Percentiles rank a stretch among this genome's conserved stretches.
Evolutionary conservation across 1,140 invertebrate species (phyloP).

Genomic region (Maniola jurtina): DNA sequence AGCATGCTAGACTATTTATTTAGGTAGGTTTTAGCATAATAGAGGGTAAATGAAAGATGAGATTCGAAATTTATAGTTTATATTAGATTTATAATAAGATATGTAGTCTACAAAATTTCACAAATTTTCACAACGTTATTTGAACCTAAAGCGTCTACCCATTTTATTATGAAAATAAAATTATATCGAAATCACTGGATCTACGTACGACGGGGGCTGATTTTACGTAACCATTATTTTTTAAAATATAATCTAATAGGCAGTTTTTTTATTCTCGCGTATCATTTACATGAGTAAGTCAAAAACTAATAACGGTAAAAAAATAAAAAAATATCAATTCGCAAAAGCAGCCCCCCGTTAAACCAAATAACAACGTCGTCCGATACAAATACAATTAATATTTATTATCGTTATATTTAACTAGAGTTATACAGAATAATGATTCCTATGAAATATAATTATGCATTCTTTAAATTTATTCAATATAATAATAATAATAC

Average conservation of each 20-base stretch:
- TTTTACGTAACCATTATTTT: conserved; percentile 76
- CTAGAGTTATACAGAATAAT: conserved; percentile 81
- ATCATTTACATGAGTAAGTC: conserved; percentile 72
- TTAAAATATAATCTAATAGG: conserved; percentile 79
- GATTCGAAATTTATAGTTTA: conserved; percentile 77
- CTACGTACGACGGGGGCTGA: conserved; percentile 68
- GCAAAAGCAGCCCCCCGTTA: conserved; percentile 70
- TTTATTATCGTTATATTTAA: conserved; percentile 80
- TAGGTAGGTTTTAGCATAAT: no score
- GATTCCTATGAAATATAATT: conserved; percentile 81
- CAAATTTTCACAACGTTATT: conserved; percentile 79
- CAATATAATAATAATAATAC: conserved; percentile 77
- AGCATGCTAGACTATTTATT: no score
- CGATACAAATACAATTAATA: conserved; percentile 76
- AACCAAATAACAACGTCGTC: conserved; percentile 67
- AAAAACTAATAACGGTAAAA: conserved; percentile 79
- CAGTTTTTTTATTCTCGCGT: conserved; percentile 71
- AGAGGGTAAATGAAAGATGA: conserved; percentile 57
- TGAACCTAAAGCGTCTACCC: conserved; percentile 78
- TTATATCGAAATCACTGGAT: conserved; percentile 75
- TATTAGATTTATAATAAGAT: conserved; percentile 79
- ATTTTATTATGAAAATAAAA: conserved; percentile 79
- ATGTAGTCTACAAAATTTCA: conserved; percentile 79
- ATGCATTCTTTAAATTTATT: conserved; percentile 78
- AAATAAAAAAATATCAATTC: conserved; percentile 79